Evolutionary conservation across 2,888 invertebrate genomes (phyloP).

Genomic region (Stictocephala bisonia): DNA sequence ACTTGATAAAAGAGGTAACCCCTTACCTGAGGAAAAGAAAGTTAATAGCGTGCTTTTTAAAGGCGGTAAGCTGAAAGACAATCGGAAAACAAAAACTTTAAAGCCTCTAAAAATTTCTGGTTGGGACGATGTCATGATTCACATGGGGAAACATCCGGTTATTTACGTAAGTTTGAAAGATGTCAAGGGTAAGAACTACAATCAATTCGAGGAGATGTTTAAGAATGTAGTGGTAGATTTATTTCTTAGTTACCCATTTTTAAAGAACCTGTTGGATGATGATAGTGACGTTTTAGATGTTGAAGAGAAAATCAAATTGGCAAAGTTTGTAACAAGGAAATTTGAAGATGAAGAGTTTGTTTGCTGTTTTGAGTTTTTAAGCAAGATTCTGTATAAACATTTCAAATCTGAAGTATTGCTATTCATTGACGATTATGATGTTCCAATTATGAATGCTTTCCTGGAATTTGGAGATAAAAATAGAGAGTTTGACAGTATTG

Average conservation of each 20-base stretch:
- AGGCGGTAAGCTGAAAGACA: neutral
- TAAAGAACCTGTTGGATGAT: constrained; percentile 10
- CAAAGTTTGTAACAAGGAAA: constrained; percentile 11
- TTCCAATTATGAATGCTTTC: constrained; percentile 5
- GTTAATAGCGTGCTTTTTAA: neutral
- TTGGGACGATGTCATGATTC: neutral
- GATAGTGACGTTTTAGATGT: constrained; percentile 3
- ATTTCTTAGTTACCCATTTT: constrained; percentile 1
- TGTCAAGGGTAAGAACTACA: neutral
- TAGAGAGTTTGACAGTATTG: constrained; percentile 24
- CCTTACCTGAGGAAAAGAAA: neutral
- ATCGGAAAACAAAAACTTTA: neutral
- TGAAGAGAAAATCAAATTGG: neutral
- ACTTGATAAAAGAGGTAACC: neutral
- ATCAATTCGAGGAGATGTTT: neutral
- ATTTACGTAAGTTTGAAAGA: constrained; percentile 10
- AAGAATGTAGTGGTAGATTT: neutral
- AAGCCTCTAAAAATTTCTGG: constrained; percentile 22
- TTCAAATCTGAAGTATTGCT: constrained; percentile 14
- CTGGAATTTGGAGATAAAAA: constrained; percentile 7
- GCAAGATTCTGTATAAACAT: constrained; percentile 3
- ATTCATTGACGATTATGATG: constrained; percentile 14
- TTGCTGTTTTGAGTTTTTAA: constrained; percentile 17
- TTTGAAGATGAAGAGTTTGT: constrained; percentile 26
- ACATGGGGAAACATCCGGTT: constrained; percentile 13